These are phyloP conservation scores for Chaetorhynchus papuensis DNA, from an alignment of 2,113 vertebrate species.

Conservation along the genomic window DNA sequence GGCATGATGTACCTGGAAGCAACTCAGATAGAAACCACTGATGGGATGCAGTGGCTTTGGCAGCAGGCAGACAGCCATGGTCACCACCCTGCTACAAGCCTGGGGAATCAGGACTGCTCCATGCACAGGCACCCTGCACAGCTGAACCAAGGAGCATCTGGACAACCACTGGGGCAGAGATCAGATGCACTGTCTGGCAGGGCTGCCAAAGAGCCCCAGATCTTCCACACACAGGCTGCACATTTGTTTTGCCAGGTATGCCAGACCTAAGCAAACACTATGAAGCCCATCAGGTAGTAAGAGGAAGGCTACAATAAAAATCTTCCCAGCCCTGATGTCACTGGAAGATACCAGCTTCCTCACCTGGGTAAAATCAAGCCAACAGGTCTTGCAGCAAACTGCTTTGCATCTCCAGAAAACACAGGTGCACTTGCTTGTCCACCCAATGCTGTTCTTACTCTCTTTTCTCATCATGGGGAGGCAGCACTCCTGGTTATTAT, in stretches of 20 bases:
- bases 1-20: neutral
- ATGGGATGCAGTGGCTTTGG: neutral
- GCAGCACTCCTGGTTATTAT: neutral
- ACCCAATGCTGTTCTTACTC: neutral
- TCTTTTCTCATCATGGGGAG: fast-evolving
- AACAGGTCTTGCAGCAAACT: neutral
- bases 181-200: neutral
- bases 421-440: neutral
- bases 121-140: neutral
- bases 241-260: neutral
- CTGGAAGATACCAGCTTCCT: neutral
- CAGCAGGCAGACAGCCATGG: neutral
- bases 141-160: neutral
- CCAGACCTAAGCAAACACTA: neutral
- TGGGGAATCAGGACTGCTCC: neutral
- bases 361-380: neutral
- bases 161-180: neutral
- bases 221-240: neutral
- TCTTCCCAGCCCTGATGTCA: neutral
- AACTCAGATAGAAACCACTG: neutral
- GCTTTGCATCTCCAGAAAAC: neutral
- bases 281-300: neutral
- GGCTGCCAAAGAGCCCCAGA: neutral
- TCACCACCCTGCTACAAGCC: neutral
- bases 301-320: neutral